Base-by-base conservation (phyloP, 2,888 invertebrate genomes). In the Aethes cnicana region DNA sequence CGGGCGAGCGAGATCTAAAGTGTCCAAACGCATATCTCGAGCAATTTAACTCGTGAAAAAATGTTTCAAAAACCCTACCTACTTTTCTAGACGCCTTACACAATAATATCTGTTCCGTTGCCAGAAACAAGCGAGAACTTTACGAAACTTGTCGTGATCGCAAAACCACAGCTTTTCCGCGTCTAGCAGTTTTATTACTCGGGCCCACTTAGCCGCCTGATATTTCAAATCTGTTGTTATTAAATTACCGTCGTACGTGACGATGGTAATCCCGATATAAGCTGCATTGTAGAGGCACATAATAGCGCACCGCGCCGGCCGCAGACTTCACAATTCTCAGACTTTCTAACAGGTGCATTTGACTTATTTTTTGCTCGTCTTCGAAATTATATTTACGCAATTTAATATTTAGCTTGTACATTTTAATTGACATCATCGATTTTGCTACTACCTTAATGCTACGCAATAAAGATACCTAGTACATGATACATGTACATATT, bases 91-190 rank as follows among this genome's bases (percentile, higher is more conserved):
- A 68, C 53, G 56, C 61, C 69, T 88, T 84, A 70, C 84, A 68
- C 74, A 81, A 84, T 60, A 61, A 64, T 52, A 66, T 67, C 62
- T 58, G 61, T 66, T 66, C 64, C 65, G 64, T 66, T 69, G 75
- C 68, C 72, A 79, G 72, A 74, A 72, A 77, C 73, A 73, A 75
- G 72, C 69, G 64, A 65, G 58, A 53, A 66, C 60, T 83, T 88
- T 85, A 61, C 86, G 85, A 84, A 86, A 88, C 71, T 72, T 59
- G 70, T 81, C 86, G 86, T 86, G 86, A 80, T 80, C 72, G 59
- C 64, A 62, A 72, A 81, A 80, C 84, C 83, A 67, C 84, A 79
- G 73, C 69, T 77, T 78, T 81, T 80, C 79, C 76, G 79, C 74
- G 72, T 74, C 77, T 58, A 64, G 63, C 62, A 68, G 69, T 78